A percentile compares a stretch with the other conserved stretches of the same genome.
Conservation (phyloP, 2,888 invertebrate species). For the Oligia strigilis region DNA sequence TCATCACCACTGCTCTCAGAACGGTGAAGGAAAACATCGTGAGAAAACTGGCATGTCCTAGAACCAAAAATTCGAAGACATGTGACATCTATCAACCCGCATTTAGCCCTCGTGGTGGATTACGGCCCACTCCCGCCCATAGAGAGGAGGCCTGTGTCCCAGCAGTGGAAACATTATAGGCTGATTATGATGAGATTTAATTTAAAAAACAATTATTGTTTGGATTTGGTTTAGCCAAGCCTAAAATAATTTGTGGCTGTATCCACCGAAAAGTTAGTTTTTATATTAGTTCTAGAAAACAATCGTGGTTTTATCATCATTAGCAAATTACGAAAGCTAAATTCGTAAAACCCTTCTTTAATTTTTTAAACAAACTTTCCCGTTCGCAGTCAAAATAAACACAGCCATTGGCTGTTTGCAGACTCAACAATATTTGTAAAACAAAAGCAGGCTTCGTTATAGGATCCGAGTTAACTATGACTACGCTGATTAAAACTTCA, state of each 20-base stretch:
- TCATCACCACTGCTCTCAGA: no score
- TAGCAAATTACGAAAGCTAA: conserved; percentile 2
- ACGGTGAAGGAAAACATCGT: no score
- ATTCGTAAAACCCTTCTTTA: neutral
- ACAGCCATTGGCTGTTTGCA: conserved; percentile 23
- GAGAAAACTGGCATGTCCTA: no score
- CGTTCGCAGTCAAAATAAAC: conserved; percentile 32
- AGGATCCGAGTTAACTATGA: conserved; percentile 44
- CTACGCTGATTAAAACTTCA: conserved; percentile 56
- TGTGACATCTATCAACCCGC: no score
- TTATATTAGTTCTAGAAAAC: neutral
- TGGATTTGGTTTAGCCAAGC: neutral
- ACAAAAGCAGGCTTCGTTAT: conserved; percentile 48
- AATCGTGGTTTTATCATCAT: conserved; percentile 17
- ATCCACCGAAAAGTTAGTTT: conserved; percentile 1
- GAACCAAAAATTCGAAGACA: no score
- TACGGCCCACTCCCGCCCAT: no score
- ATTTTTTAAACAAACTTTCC: conserved; percentile 25
- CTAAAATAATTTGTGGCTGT: neutral
- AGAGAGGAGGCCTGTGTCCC: no score
- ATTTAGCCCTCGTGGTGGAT: no score
- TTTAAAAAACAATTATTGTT: neutral
- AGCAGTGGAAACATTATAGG: no score
- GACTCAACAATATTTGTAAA: conserved; percentile 32
- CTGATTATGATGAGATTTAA: no score